These are phyloP conservation scores for Paracentrotus lividus DNA, from an alignment of 53 echinoderm and acorn worm genomes.

Conservation along the genomic window DNA sequence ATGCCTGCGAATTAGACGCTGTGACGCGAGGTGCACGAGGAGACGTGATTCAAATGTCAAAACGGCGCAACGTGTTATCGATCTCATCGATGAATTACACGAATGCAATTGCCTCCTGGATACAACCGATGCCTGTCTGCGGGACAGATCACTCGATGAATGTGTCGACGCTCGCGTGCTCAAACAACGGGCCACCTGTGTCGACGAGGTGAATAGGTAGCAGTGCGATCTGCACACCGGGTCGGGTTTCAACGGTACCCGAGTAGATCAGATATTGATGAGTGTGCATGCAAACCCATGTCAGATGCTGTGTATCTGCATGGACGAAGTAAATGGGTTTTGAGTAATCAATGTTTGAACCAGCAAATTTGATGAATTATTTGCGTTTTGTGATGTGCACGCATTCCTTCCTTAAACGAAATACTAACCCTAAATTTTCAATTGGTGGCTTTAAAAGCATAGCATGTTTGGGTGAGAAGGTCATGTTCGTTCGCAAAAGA, in stretches of 20 bases:
- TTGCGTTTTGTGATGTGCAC: not conserved
- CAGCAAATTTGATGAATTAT: not conserved
- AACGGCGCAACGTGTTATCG: constrained; percentile 52
- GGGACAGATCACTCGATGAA: constrained; percentile 47
- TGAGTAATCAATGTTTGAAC: not conserved
- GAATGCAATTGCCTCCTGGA: not conserved
- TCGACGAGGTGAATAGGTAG: not conserved
- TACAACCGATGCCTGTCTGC: not conserved
- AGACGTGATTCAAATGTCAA: not conserved
- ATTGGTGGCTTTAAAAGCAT: not conserved
- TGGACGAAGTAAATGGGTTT: constrained; percentile 24
- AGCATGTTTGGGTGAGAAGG: constrained; percentile 17
- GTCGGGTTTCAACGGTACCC: constrained; percentile 29
- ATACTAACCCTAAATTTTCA: not conserved
- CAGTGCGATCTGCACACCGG: constrained; percentile 19
- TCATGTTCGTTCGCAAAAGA: too few relatives aligned
- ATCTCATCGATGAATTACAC: not conserved
- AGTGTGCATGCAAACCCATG: constrained; percentile 64
- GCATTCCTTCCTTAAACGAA: not conserved
- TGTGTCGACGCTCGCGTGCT: constrained; percentile 19
- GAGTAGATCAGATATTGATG: constrained; percentile 34
- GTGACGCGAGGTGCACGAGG: not conserved
- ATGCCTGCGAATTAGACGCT: not conserved
- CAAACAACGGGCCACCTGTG: constrained; percentile 51
- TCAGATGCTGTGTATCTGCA: not conserved